Conservation (phyloP, 2,888 invertebrate genomes). For the Diplazon laetatorius region DNA sequence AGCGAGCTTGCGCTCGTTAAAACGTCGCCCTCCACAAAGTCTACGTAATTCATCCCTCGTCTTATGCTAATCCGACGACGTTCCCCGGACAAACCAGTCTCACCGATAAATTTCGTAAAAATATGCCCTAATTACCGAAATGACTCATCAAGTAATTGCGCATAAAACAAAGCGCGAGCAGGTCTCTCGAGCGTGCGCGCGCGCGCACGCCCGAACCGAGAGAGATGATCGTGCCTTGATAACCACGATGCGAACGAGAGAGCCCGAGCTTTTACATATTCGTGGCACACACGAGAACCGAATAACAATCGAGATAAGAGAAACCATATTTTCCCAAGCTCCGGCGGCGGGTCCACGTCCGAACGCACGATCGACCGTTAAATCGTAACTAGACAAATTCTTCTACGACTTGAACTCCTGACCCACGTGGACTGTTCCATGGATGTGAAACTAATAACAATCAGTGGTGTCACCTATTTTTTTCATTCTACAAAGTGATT, state of each 20-base stretch:
- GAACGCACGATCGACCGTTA: conserved; percentile 69
- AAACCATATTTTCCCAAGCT: conserved; percentile 76
- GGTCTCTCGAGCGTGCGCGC: conserved; percentile 52
- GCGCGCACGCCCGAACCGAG: conserved; percentile 22
- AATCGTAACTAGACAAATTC: conserved; percentile 42
- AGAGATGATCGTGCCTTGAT: conserved; percentile 73
- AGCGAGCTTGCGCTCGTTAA: conserved; percentile 77
- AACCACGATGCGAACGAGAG: conserved; percentile 59
- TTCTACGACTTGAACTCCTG: conserved; percentile 13
- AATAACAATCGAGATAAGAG: conserved; percentile 76
- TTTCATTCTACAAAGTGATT: too few species aligned
- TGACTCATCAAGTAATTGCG: conserved; percentile 81
- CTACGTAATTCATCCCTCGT: conserved; percentile 75
- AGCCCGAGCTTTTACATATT: conserved; percentile 73
- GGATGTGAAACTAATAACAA: neutral
- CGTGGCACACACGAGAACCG: conserved; percentile 74
- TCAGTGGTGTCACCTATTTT: neutral
- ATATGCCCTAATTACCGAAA: conserved; percentile 81
- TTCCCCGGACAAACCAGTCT: conserved; percentile 65
- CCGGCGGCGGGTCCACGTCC: conserved; percentile 44
- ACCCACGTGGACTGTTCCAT: conserved; percentile 20
- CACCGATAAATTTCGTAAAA: conserved; percentile 77
- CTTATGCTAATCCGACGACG: conserved; percentile 74
- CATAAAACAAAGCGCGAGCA: conserved; percentile 71
- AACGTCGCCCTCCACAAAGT: conserved; percentile 71